Base-by-base conservation (phyloP, 1,140 invertebrate genomes). In the Eufriesea mexicana region DNA sequence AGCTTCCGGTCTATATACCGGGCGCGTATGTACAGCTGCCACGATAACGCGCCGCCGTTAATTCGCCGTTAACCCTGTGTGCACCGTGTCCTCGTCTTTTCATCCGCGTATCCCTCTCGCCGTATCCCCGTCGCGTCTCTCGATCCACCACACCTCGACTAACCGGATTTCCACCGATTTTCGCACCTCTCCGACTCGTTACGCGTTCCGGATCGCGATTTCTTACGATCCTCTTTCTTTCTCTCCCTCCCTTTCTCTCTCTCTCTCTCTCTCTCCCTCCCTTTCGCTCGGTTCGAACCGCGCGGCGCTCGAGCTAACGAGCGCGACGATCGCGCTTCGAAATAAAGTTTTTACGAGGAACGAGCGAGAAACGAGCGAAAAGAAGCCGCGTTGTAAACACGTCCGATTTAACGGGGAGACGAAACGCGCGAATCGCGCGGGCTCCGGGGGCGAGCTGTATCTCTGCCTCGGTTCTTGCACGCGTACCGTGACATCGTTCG, bases 1-100 rank as follows among this genome's bases (percentile, higher is more conserved):
- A 78, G 66, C 81, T 77, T 70, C 74, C 81, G 75, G 66, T 55
- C 28, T 66, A 62, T 72, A 49, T 67, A 55, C 45, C 20, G 25
- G 23, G 42, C 35, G 75, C 23, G 16, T 57, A 42, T 42, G 47
- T n/a, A 79, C 67, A 61, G 57, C 14, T 62, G 68, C 14, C 77
- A 51, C 49, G 76, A 68, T 57, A 78, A 57, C 64, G 35, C 49
- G 28, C 5, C 42, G 18, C 55, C 54, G n/a, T 77, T 77, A 54
- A 77, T 76, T 66, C 74, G 59, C 18, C 47, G 57, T 49, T 76
- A 64, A 76, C 47, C n/a, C 59, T 16, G 20, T 10, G 20, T 23
- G n/a, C 42, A 7, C 51, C 35, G 0, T 47, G 23, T 6, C 9
- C 49, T 42, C 70, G 51, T 71, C 25, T 35, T 35, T 72, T 49